Conservation (phyloP, 2,797 vertebrate species). For the Amniataba percoides region DNA sequence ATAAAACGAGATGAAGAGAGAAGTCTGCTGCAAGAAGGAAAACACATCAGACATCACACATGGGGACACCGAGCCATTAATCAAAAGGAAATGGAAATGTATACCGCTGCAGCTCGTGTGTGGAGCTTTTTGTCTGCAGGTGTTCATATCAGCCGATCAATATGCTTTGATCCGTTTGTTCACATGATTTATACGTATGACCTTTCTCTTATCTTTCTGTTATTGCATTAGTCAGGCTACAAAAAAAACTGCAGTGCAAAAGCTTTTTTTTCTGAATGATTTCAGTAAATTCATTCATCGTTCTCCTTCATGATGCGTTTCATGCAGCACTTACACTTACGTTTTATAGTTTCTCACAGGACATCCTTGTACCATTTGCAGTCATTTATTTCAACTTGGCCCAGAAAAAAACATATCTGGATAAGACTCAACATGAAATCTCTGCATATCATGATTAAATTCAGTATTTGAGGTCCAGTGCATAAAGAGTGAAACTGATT, state of each 20-base stretch:
- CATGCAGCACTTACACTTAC: no score
- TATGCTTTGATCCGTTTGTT: slow-evolving; percentile 27
- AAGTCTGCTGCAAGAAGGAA: no score
- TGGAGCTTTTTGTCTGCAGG: slow-evolving; percentile 1
- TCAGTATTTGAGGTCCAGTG: neutral
- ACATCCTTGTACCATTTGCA: no score
- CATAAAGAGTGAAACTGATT: neutral
- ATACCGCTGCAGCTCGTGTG: neutral
- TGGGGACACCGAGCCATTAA: neutral
- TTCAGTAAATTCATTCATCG: no score
- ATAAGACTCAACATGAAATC: neutral
- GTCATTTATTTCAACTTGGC: no score
- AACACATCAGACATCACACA: no score
- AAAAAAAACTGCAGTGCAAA: neutral
- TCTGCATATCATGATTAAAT: neutral
- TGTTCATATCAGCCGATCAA: slow-evolving; percentile 24
- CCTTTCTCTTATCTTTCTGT: neutral
- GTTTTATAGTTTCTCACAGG: no score
- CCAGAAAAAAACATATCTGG: no score
- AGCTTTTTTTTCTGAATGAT: no score
- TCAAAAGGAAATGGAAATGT: neutral
- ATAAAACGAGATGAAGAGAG: no score
- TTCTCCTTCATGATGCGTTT: no score
- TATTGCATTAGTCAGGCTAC: neutral
- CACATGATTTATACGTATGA: no score